Base-by-base conservation (phyloP, 2,113 vertebrate species). In the Nibea coibor region DNA sequence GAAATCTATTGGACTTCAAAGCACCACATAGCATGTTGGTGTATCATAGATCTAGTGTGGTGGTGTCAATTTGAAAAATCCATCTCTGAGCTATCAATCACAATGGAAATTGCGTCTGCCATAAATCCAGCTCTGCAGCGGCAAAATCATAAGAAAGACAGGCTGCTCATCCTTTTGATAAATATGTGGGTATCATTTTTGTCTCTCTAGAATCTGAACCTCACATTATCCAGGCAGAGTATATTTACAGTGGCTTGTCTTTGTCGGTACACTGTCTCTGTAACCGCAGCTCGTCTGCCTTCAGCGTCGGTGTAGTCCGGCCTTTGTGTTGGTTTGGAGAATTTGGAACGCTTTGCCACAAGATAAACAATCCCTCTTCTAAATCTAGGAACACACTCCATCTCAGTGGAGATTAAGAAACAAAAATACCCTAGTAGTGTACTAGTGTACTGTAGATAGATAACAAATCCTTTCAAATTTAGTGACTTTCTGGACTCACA, bases 321-420 rank as follows among this genome's bases (percentile, higher is more conserved):
- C n/a, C 17, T 69, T 42, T 42, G 51, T 57, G 78, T 26, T 57
- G 77, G 59, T 43, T 72, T 75, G 28, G 65, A 56, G 42, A 64
- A 58, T 3, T 16, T 54, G 26, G 47, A 59, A 20, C 53, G 8
- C 12, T 54, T 71, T 71, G 8, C 70, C 53, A 56, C 48, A 56
- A 43, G 47, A 72, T 65, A 82, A 82, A 76, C 58, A 69, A 61
- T 51, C 1, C 19, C 6, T 59, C 31, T 15, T 54, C 59, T 75
- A 45, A 66, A 58, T 53, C 54, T 20, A 61, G n/a, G 5, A 58
- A 53, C 50, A 59, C 54, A 12, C 24, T 53, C 54, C 3, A 57
- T 26, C 17, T 19, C 19, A 8, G 20, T 77, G 20, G 35, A 39
- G 35, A 39, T 16, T 31, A 67, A 39, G 35, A 39, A 65, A 68